Percentiles rank a stretch among this genome's conserved stretches.
phyloP scores from a whole-genome alignment of 2,888 invertebrate species.

The Malacosoma neustria region DNA sequence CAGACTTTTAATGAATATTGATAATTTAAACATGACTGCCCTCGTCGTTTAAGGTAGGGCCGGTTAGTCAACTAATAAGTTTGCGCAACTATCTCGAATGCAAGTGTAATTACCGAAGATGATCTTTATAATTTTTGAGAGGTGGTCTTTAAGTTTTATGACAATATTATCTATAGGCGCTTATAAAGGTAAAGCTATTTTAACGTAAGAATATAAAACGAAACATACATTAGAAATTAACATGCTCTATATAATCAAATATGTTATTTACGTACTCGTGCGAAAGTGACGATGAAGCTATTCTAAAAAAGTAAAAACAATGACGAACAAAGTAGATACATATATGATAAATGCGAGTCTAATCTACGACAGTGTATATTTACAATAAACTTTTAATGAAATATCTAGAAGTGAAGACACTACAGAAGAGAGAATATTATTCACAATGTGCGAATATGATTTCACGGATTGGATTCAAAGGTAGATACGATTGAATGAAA shows the following conservation, averaged over 20 bases:
- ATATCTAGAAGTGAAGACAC: constrained; percentile 33
- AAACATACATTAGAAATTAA: too few species aligned
- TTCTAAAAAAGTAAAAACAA: constrained; percentile 5
- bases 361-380: constrained; percentile 22
- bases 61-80: constrained; percentile 24
- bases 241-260: neutral
- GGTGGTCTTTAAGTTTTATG: too few species aligned
- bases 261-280: neutral
- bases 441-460: constrained; percentile 68
- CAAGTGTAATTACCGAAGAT: constrained; percentile 12
- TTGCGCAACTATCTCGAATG: constrained; percentile 36
- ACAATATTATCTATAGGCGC: too few species aligned
- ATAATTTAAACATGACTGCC: constrained; percentile 18
- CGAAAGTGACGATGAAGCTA: neutral
- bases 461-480: constrained; percentile 27
- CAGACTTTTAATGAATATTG: constrained; percentile 8
- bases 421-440: constrained; percentile 61
- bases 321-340: constrained; percentile 16
- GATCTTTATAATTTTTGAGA: constrained; percentile 30
- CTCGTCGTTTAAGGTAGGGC: constrained; percentile 35
- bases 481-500: constrained; percentile 36
- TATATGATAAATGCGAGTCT: constrained; percentile 18
- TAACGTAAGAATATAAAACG: too few species aligned
- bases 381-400: constrained; percentile 21
- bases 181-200: too few species aligned